Percentiles rank a stretch among this genome's conserved stretches.
Evolutionary conservation across 2,888 invertebrate species (phyloP).

Genomic region (Omphaloscelis lunosa): DNA sequence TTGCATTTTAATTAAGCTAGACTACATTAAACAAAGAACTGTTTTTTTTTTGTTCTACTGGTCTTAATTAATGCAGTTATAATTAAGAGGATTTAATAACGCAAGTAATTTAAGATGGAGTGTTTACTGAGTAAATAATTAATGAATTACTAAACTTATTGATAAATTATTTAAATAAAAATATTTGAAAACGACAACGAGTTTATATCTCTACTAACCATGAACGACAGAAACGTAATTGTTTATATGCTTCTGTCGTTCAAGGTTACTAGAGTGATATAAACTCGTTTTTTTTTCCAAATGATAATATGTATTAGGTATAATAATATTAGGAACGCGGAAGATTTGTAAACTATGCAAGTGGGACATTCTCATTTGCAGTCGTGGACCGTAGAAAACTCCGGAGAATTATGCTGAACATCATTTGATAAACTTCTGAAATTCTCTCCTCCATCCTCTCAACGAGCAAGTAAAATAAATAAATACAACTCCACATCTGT

Average conservation of each 20-base stretch:
- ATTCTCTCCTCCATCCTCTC: neutral
- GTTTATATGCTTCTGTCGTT: neutral
- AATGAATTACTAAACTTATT: slow-evolving; percentile 3
- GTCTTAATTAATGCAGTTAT: slow-evolving; percentile 13
- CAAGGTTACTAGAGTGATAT: slow-evolving; percentile 21
- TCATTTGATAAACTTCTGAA: neutral
- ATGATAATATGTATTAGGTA: neutral
- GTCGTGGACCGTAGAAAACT: neutral
- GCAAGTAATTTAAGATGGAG: slow-evolving; percentile 16
- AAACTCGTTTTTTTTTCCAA: neutral
- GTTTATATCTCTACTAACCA: too few species aligned
- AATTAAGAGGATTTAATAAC: slow-evolving; percentile 19
- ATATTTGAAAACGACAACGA: slow-evolving; percentile 6
- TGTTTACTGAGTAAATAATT: slow-evolving; percentile 27
- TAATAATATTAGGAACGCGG: neutral
- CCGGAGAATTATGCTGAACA: neutral
- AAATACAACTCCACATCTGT: slow-evolving; percentile 17
- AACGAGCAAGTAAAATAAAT: neutral
- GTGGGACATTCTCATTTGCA: neutral
- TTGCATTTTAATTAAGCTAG: slow-evolving; percentile 23
- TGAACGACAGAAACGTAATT: neutral
- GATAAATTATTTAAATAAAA: slow-evolving; percentile 14
- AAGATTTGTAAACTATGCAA: slow-evolving; percentile 7
- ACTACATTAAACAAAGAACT: slow-evolving; percentile 10
- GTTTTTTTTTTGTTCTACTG: slow-evolving; percentile 1